These are phyloP conservation scores for Psococerastis gibbosa DNA, from an alignment of 2,888 invertebrate genomes.

Conservation along the genomic window DNA sequence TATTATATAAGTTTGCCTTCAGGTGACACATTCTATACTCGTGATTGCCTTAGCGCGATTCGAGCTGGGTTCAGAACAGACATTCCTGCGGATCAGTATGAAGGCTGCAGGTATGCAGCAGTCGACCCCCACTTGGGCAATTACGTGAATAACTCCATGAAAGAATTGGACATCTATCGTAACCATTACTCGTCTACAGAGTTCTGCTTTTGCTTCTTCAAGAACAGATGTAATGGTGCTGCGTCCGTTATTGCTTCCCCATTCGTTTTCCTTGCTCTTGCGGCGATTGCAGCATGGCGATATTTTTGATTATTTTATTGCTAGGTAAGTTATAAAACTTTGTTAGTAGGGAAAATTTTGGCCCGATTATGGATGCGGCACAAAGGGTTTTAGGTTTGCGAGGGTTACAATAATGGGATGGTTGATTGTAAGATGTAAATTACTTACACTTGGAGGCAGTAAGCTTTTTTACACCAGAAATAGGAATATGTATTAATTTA, in stretches of 20 bases:
- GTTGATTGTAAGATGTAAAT: too few relatives aligned
- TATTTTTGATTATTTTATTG: too few relatives aligned
- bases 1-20: slow-evolving; percentile 20
- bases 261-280: slow-evolving; percentile 5
- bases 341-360: too few relatives aligned
- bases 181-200: slow-evolving; percentile 61
- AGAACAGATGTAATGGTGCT: slow-evolving; percentile 64
- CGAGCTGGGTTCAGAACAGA: slow-evolving; percentile 61
- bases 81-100: slow-evolving; percentile 79
- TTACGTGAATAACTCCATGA: slow-evolving; percentile 72
- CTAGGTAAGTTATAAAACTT: too few relatives aligned
- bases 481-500: too few relatives aligned
- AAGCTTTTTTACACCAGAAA: too few relatives aligned
- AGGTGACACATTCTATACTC: slow-evolving; percentile 62
- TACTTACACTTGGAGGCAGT: too few relatives aligned
- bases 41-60: slow-evolving; percentile 68
- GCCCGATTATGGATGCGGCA: too few relatives aligned
- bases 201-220: slow-evolving; percentile 83
- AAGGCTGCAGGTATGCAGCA: slow-evolving; percentile 69
- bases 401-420: too few relatives aligned
- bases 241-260: slow-evolving; percentile 22
- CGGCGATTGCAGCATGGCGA: too few relatives aligned
- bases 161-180: slow-evolving; percentile 64
- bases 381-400: too few relatives aligned
- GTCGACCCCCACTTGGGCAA: slow-evolving; percentile 60